Evolutionary conservation across 2,113 vertebrate genomes (phyloP).

Genomic region (Callipepla squamata): DNA sequence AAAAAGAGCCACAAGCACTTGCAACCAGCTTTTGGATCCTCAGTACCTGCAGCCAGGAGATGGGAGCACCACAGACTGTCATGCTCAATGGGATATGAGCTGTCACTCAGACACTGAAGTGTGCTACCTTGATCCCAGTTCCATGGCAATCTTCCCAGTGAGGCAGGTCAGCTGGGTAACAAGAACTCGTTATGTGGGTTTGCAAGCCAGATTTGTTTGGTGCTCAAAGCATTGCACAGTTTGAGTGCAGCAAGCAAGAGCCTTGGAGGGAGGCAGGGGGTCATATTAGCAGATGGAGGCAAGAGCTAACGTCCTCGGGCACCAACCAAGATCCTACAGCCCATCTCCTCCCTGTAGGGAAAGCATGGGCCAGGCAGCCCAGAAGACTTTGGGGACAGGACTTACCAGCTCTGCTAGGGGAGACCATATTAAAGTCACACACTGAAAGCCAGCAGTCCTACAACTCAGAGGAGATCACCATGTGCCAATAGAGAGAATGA

Average conservation of each 20-base stretch:
- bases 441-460: accelerated
- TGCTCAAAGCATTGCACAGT: not conserved
- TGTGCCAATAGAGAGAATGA: not conserved
- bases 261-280: not conserved
- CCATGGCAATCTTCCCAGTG: not conserved
- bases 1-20: not conserved
- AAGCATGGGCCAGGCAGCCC: accelerated
- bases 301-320: not conserved
- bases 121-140: accelerated
- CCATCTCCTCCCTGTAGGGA: not conserved
- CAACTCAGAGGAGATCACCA: not conserved
- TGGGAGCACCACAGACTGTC: accelerated
- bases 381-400: not conserved
- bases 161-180: not conserved
- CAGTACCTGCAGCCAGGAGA: not conserved
- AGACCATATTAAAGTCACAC: not conserved
- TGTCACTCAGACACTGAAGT: not conserved
- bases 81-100: not conserved
- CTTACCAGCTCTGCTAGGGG: accelerated
- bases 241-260: accelerated
- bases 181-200: not conserved
- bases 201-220: not conserved
- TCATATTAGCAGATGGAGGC: not conserved
- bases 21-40: not conserved
- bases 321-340: not conserved